These are phyloP conservation scores for Anticlea derivata DNA, from an alignment of 2,888 invertebrate genomes.

Conservation along the genomic window DNA sequence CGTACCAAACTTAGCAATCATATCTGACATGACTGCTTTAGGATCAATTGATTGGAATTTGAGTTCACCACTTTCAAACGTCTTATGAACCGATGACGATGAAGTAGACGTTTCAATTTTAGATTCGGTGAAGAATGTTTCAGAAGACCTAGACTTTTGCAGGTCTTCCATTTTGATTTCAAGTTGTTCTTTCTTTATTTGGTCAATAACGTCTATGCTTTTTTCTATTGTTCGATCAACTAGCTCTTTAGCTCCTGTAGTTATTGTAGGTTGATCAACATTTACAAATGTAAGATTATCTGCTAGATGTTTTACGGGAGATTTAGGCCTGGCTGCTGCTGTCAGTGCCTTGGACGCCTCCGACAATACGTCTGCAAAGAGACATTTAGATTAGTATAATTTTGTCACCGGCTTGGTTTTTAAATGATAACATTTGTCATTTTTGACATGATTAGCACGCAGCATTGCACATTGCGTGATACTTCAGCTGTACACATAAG, in stretches of 20 bases:
- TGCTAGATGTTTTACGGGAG: constrained; percentile 75
- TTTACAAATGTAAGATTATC: constrained; percentile 77
- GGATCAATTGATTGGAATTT: constrained; percentile 74
- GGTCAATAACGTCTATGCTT: constrained; percentile 69
- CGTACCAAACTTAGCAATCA: constrained; percentile 69
- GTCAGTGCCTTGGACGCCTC: constrained; percentile 67
- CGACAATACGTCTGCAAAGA: constrained; percentile 70
- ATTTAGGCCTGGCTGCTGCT: constrained; percentile 71
- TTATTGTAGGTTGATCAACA: constrained; percentile 80
- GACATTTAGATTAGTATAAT: constrained; percentile 18
- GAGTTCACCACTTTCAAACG: constrained; percentile 61
- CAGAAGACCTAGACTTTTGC: constrained; percentile 64
- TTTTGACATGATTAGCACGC: constrained; percentile 13
- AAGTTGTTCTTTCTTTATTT: constrained; percentile 72
- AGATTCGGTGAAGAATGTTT: constrained; percentile 72
- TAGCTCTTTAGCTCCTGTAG: constrained; percentile 81
- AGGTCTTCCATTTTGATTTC: constrained; percentile 74
- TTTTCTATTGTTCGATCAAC: constrained; percentile 79
- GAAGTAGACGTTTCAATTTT: constrained; percentile 72
- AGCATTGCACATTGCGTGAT: constrained; percentile 14
- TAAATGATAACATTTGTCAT: not conserved
- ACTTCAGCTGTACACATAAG: constrained; percentile 5
- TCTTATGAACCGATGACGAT: constrained; percentile 74
- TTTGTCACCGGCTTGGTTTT: not conserved
- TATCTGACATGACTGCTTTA: constrained; percentile 68